Evolutionary conservation across 1,140 invertebrate genomes (phyloP), one percentile per base, ranked within the genome.

Genomic region (Listronotus oregonensis): DNA sequence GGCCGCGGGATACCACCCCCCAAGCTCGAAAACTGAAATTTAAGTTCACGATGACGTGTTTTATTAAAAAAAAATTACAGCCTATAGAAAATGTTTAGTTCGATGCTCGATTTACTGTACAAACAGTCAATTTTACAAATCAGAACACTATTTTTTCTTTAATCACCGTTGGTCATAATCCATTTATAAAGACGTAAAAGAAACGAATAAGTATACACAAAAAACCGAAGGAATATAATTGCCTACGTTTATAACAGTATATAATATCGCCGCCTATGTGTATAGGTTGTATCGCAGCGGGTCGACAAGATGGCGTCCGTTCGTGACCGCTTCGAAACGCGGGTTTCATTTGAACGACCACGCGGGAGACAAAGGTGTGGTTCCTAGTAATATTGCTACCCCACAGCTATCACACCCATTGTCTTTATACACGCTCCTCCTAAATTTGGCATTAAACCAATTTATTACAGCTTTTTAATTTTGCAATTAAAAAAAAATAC

Each of bases 341-440:
- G 52, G 64, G 49, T 68, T 55, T 60, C 43, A 61, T 64, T 59
- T 34, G 61, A 64, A 64, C 61, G 43, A 60, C 68, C 43, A 61
- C 56, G 69, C 69, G 69, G 69, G 69, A 71, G 44, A 68, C 69
- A 66, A 66, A 71, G 69, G 69, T 69, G 70, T 71, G 70, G 70
- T 71, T 64, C 64, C 12, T 61, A 51, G 54, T 34, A 68, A 55
- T 69, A 52, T 55, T 58, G 62, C 69, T 68, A 69, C 57, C 64
- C 66, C 58, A 63, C 56, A 56, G 66, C 65, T 69, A 62, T 66
- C 67, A 71, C 67, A 71, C 67, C 70, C 70, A 71, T 71, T 71
- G 70, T 71, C 67, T 71, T 71, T 64, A 50, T 54, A 51, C 47
- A 71, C 47, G 67, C 70, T 69, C 70, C 70, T 71, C 67, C 70